Base-by-base conservation (phyloP, 2,113 vertebrate species). In the Boleophthalmus pectinirostris region DNA sequence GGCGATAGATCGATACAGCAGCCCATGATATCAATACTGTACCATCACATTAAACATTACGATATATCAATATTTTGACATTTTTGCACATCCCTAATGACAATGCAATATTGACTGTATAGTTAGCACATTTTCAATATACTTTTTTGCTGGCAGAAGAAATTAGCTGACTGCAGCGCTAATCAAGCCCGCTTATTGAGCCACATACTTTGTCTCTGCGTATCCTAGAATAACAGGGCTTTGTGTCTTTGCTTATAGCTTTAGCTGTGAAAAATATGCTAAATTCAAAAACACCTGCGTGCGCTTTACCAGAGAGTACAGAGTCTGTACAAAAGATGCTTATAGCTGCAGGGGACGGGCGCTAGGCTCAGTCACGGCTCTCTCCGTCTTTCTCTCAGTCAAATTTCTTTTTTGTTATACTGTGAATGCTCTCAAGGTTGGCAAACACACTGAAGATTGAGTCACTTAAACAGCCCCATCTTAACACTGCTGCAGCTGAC, bases 391-490 rank as follows among this genome's bases (percentile, higher is more conserved):
- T 73, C 20, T 45, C 67, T 54, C 77, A 71, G 68, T 83, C 69
- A 82, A 77, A 88, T 81, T 71, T 83, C 66, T 84, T 85, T 29
- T 85, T 85, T 79, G 79, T 87, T 70, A 25, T 54, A 43, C 57
- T 69, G 77, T 82, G 83, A 83, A 87, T 83, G 79, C 84, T 74
- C 67, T 83, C 74, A 73, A 57, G 61, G 66, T 78, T 82, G 81
- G 82, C 83, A 85, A 85, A 79, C 75, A 88, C 87, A 85, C 68
- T 54, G 69, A 66, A 73, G 75, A 51, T 74, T 82, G 86, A 90
- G 68, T 91, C 87, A 87, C 75, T 82, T 79, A 78, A 83, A 82
- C 81, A 80, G 75, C 70, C 82, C 80, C 67, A 69, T 83, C 84
- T 79, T 77, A 79, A 88, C 80, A 83, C 81, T 58, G 54, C 54